Evolutionary conservation across 2,888 invertebrate species (phyloP), one percentile per base, ranked within the genome.

Genomic region (Lasioglossum leucozonium): DNA sequence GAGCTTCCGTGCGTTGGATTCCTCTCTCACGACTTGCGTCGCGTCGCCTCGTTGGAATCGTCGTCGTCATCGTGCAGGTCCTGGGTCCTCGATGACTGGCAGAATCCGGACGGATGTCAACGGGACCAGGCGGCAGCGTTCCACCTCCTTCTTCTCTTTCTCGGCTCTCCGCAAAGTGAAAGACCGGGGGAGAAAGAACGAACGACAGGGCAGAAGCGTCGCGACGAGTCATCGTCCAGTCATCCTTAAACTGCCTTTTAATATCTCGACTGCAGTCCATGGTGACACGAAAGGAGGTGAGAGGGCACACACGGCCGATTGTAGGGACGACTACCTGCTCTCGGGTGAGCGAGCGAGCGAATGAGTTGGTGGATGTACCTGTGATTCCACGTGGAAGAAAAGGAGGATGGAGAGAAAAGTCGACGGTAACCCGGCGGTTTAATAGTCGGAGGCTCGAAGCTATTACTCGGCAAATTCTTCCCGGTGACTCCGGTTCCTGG

Each of bases 391-490:
- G 82, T 78, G 77, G 65, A 79, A 74, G 82, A 40, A 65, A 67
- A 80, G 55, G 79, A 83, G 18, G 65, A 65, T 2, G 16, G 76
- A 78, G 76, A 78, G 86, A 72, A 82, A 89, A 83, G 82, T 81
- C 82, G 86, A 86, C 77, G 91, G 89, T 89, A 91, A 87, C 89
- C 86, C 81, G 89, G 88, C 88, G 85, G 89, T 89, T 91, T 87
- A 87, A 91, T 91, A 91, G 91, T 91, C 89, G 89, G 88, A 91
- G 90, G 92, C 91, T 91, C 88, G 88, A 91, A 92, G 90, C 91
- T 94, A 94, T 95, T 94, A 94, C 94, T 94, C 94, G 93, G 94
- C 94, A 89, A 93, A 95, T 95, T 95, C 95, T 92, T 94, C 87
- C 62, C 77, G n/a, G 89, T 89, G 89, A 82, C 88, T 87, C 86